Conservation (phyloP, 2,113 vertebrate species). For the Camelus dromedarius region DNA sequence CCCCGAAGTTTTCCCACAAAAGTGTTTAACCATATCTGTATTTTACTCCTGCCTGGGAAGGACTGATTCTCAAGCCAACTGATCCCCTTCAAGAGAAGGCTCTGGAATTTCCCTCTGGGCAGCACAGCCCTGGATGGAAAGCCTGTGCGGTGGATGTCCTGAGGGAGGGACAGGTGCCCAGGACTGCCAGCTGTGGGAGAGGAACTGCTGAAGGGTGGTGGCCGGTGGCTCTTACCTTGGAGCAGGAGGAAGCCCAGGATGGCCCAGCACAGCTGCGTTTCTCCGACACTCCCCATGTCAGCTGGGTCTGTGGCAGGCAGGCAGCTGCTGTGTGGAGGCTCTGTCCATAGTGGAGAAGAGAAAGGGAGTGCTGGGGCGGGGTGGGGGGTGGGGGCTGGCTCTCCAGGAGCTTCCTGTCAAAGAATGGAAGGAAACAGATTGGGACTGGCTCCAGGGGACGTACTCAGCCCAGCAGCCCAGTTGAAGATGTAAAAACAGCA, state of each 20-base stretch:
- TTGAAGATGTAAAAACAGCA: constrained; percentile 84
- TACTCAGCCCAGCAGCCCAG: constrained; percentile 67
- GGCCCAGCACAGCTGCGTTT: constrained; percentile 63
- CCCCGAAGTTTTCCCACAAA: constrained; percentile 12
- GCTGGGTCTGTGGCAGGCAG: background rate
- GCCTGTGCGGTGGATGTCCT: background rate
- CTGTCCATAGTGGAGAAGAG: constrained; percentile 84
- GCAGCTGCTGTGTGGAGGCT: constrained; percentile 57
- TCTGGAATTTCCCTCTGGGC: constrained; percentile 49
- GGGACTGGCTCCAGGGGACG: constrained; percentile 82
- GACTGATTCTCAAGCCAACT: background rate
- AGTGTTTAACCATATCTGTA: background rate
- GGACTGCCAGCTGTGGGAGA: background rate
- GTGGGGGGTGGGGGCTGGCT: constrained; percentile 77
- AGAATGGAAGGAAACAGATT: constrained; percentile 94
- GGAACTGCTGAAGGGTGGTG: rapidly evolving
- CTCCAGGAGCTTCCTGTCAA: constrained; percentile 90
- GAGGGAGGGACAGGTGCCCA: background rate
- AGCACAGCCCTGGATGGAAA: background rate
- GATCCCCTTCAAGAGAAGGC: background rate
- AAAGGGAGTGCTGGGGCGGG: constrained; percentile 80
- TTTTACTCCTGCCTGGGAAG: background rate
- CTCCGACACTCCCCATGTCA: constrained; percentile 71
- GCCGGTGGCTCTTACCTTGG: constrained; percentile 84
- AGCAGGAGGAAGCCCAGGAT: constrained; percentile 79